These are phyloP conservation scores for Hemicordylus capensis DNA, from an alignment of 2,113 vertebrate genomes.

Conservation along the genomic window DNA sequence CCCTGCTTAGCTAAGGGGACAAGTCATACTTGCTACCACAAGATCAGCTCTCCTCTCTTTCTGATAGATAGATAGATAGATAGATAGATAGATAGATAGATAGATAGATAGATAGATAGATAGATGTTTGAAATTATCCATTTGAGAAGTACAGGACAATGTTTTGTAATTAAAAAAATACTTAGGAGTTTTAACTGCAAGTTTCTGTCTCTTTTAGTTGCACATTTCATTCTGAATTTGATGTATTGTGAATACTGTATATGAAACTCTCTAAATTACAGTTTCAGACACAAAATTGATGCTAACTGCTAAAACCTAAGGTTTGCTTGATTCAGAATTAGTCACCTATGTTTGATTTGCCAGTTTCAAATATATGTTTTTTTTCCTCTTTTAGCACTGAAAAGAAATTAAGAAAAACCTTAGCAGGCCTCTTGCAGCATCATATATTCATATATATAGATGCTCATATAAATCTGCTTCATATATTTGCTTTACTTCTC, in stretches of 20 bases:
- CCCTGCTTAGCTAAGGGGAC: too few species aligned
- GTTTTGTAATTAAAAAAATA: not conserved
- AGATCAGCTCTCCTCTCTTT: too few species aligned
- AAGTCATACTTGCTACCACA: too few species aligned
- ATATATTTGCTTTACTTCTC: constrained; percentile 1
- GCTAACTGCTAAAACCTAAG: not conserved
- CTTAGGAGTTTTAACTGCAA: too few species aligned
- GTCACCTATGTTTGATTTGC: not conserved
- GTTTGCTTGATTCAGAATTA: not conserved
- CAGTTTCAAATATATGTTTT: too few species aligned
- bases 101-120: too few species aligned
- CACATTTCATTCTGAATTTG: not conserved
- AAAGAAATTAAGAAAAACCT: not conserved
- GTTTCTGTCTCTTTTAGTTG: not conserved
- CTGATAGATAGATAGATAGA: too few species aligned
- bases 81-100: too few species aligned
- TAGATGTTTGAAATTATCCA: not conserved
- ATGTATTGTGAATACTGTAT: not conserved
- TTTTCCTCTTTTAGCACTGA: not conserved
- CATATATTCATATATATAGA: too few species aligned
- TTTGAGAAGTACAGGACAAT: not conserved
- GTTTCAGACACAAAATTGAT: not conserved
- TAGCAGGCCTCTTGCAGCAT: not conserved
- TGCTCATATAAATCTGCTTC: not conserved
- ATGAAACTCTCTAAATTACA: not conserved